These are phyloP conservation scores for Macrosiphum euphorbiae DNA, from an alignment of 2,888 invertebrate species.

Conservation along the genomic window DNA sequence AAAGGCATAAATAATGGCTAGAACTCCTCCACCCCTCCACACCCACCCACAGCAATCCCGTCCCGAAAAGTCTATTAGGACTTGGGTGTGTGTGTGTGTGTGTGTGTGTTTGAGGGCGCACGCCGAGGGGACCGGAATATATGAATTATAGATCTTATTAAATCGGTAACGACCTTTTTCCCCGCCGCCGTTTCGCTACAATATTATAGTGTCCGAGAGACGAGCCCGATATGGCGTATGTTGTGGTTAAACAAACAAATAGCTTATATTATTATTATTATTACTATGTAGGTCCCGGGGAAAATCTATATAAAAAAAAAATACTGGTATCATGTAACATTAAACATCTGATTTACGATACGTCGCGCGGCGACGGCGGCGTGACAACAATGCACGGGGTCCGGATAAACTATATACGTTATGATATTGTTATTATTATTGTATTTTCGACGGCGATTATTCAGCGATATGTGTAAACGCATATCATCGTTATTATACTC, in stretches of 20 bases:
- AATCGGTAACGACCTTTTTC: constrained; percentile 63
- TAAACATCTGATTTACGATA: constrained; percentile 52
- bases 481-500: neutral
- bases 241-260: constrained; percentile 64
- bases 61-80: constrained; percentile 60
- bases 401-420: constrained; percentile 3
- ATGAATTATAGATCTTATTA: constrained; percentile 65
- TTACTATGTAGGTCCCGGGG: neutral
- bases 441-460: neutral
- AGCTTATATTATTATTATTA: constrained; percentile 33
- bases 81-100: neutral
- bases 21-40: neutral
- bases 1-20: constrained; percentile 61
- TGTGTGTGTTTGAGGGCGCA: neutral
- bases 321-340: constrained; percentile 61
- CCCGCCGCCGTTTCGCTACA: neutral
- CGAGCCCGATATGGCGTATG: constrained; percentile 46
- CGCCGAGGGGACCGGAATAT: constrained; percentile 12
- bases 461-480: neutral
- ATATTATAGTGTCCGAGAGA: neutral
- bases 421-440: constrained; percentile 3
- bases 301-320: neutral
- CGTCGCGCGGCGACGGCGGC: neutral
- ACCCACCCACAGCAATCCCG: neutral
- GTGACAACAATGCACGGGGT: neutral